Evolutionary conservation across 2,113 vertebrate genomes (phyloP), one percentile per base, ranked within the genome.

Genomic region (Orycteropus afer): DNA sequence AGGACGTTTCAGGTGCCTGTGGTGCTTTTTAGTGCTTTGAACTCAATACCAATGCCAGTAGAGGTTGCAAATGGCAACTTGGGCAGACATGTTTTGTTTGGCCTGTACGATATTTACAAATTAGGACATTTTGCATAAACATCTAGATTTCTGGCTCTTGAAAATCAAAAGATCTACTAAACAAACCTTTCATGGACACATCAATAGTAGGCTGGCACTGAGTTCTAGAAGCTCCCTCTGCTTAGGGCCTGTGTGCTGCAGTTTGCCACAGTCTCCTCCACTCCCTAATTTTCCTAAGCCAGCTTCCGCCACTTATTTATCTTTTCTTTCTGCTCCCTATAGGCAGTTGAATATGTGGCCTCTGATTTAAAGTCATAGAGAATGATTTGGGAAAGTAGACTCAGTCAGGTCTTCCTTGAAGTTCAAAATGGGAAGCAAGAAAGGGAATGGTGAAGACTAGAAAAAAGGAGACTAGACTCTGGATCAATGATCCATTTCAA

Each of bases 21-120:
- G 3, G 5, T 69, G 32, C n/a, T 79, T n/a, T 79, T 94, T 79
- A 79, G 47, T 80, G 71, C 45, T 95, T 80, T 81, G 27, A 88
- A 51, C 57, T 95, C 65, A 91, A 63, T 76, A 69, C 40, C 74
- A 92, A 5, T 47, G 40, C 63, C 14, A 57, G 18, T 63, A 78
- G 22, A 94, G 45, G 15, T 67, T 83, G 23, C 11, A 86, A 78
- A 86, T 53, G 65, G 63, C 32, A 74, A 47, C 61, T 32, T 73
- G 25, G 77, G n/a, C n/a, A 94, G 82, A 47, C 11, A 11, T 10
- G 29, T 83, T 96, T 89, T 82, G 32, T 90, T 90, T 90, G 84
- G 2, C 49, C 57, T 13, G 17, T 57, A 32, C 63, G 77, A 47
- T 32, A 23, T 73, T 89, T 89, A 91, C 45, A 93, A 78, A 51